Evolutionary conservation across 2,797 vertebrate species (phyloP).

Genomic region (Phoxinus dragarum): DNA sequence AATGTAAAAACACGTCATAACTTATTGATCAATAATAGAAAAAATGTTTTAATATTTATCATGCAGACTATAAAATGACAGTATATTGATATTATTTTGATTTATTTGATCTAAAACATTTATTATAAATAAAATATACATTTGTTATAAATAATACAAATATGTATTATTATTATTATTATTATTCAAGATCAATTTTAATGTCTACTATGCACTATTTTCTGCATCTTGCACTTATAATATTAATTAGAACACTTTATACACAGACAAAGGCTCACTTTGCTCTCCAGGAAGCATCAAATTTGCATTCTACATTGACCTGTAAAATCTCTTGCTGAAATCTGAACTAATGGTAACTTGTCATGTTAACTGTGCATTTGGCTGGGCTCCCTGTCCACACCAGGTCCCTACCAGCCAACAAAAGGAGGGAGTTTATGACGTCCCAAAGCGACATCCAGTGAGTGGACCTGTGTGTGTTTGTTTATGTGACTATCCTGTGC

Average conservation of each 20-base stretch:
- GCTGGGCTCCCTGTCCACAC: conserved; percentile 68
- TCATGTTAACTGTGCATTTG: conserved; percentile 73
- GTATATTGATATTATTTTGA: background rate
- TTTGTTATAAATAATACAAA: background rate
- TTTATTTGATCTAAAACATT: background rate
- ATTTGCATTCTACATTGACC: conserved; percentile 23
- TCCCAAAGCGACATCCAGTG: conserved; percentile 99
- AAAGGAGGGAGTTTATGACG: conserved; percentile 99
- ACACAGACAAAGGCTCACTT: conserved; percentile 3
- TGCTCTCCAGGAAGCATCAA: background rate
- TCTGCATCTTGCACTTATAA: background rate
- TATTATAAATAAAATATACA: background rate
- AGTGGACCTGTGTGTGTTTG: conserved; percentile 86
- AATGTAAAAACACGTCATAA: too few species aligned
- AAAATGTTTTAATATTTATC: background rate
- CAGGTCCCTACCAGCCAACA: conserved; percentile 99
- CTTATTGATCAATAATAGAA: too few species aligned
- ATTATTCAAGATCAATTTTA: background rate
- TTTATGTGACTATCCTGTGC: conserved; percentile 73
- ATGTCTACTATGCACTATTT: background rate
- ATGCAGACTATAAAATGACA: background rate
- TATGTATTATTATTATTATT: background rate
- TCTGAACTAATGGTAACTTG: conserved; percentile 61
- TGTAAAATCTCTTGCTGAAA: conserved; percentile 52
- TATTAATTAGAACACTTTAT: background rate